Evolutionary conservation across 1,140 invertebrate species (phyloP).

Genomic region (Cotesia typhae): DNA sequence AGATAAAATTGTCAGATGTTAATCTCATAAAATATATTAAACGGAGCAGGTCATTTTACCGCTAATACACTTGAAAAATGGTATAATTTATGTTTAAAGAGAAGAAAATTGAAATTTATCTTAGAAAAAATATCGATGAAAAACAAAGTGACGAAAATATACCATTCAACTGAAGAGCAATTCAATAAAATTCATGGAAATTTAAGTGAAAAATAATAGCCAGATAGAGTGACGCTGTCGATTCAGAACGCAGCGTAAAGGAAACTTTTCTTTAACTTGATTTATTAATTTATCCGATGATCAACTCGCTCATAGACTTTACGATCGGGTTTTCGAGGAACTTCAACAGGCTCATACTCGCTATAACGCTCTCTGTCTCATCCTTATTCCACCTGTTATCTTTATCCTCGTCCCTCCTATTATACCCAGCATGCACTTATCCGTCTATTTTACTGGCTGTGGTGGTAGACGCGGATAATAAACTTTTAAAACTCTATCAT

Average conservation of each 20-base stretch:
- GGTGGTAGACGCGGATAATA: slow-evolving; percentile 11
- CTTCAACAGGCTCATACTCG: neutral
- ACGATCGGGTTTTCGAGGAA: slow-evolving; percentile 10
- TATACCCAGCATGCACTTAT: neutral
- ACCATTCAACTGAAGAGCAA: no score
- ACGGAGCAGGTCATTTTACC: no score
- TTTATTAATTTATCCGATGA: slow-evolving; percentile 33
- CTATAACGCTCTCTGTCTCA: neutral
- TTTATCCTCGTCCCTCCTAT: neutral
- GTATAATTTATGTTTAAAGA: no score
- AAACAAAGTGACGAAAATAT: no score
- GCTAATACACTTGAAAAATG: no score
- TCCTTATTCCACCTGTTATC: neutral
- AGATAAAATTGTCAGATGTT: no score
- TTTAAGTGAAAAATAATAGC: slow-evolving; percentile 28
- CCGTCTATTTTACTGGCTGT: neutral
- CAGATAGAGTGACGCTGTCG: slow-evolving; percentile 17
- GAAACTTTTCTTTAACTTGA: slow-evolving; percentile 27
- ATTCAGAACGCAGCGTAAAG: neutral
- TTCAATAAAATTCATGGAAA: slow-evolving; percentile 25
- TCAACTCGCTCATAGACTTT: slow-evolving; percentile 21
- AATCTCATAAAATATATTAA: no score
- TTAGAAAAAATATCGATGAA: no score
- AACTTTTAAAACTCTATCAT: slow-evolving; percentile 17
- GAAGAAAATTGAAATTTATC: no score